These are phyloP conservation scores for Liodrosophila aerea DNA, from an alignment of 2,888 invertebrate species.

Conservation along the genomic window DNA sequence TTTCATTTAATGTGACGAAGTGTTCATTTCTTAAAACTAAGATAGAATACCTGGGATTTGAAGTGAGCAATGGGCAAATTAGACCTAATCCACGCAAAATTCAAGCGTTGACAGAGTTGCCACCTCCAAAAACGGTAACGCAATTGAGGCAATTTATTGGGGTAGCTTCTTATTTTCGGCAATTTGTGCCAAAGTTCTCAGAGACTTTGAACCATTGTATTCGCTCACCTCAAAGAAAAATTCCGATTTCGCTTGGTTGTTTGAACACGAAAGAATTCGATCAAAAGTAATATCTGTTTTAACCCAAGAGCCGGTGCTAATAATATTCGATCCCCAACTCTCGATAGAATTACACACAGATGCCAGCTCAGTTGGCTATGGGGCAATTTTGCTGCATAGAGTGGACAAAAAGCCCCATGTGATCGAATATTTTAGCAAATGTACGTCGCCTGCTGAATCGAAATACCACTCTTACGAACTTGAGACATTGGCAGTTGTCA, in stretches of 20 bases:
- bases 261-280: no score
- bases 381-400: conserved; percentile 1
- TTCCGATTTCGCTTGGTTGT: no score
- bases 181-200: not conserved
- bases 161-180: not conserved
- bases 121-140: not conserved
- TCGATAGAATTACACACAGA: not conserved
- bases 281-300: no score
- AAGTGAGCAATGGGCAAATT: not conserved
- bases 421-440: not conserved
- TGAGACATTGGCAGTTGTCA: not conserved
- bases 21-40: no score
- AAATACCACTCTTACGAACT: not conserved
- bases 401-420: no score
- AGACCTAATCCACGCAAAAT: not conserved
- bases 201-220: no score
- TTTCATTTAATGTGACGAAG: no score
- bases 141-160: not conserved
- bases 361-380: conserved; percentile 1
- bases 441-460: no score
- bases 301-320: not conserved
- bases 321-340: not conserved
- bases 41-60: no score
- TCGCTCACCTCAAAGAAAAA: no score
- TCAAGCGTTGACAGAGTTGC: no score